Percentiles rank a stretch among this genome's conserved stretches.
Evolutionary conservation across 53 echinoderm and acorn worm genomes (phyloP).

Genomic region (Apostichopus leukothele): DNA sequence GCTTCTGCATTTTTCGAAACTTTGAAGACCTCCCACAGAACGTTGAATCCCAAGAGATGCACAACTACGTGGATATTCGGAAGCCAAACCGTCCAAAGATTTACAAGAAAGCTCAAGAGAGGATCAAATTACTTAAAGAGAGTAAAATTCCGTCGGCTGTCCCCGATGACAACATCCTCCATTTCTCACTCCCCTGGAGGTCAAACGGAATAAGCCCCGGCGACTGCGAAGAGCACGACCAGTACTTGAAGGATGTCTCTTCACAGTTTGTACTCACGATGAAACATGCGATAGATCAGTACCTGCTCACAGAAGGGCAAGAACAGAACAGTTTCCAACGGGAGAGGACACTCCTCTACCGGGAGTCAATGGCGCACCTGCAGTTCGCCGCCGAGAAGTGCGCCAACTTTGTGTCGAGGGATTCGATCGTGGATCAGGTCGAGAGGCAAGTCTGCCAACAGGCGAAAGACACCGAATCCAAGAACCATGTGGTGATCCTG

Average conservation of each 20-base stretch:
- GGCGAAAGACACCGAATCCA: conserved; percentile 59
- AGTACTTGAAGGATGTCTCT: conserved; percentile 91
- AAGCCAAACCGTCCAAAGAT: conserved; percentile 97
- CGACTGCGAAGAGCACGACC: conserved; percentile 75
- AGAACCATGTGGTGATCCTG: conserved; percentile 70
- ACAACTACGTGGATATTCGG: conserved; percentile 94
- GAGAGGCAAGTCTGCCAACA: conserved; percentile 76
- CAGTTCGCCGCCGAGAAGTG: conserved; percentile 72
- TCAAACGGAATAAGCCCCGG: conserved; percentile 76
- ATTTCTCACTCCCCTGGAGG: conserved; percentile 82
- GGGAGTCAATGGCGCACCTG: conserved; percentile 79
- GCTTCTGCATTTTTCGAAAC: conserved; percentile 83
- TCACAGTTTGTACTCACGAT: conserved; percentile 75
- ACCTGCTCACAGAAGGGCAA: conserved; percentile 72
- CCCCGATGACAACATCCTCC: conserved; percentile 82
- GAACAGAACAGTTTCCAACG: conserved; percentile 62
- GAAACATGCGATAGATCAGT: conserved; percentile 86
- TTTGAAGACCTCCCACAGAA: conserved; percentile 95
- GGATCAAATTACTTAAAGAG: conserved; percentile 89
- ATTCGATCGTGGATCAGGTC: conserved; percentile 87
- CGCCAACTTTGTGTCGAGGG: conserved; percentile 75
- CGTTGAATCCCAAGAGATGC: conserved; percentile 94
- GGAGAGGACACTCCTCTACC: conserved; percentile 68
- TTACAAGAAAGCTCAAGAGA: conserved; percentile 96
- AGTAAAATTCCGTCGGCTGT: conserved; percentile 78